Conservation (phyloP, 2,888 invertebrate species). For the Archips xylosteana region DNA sequence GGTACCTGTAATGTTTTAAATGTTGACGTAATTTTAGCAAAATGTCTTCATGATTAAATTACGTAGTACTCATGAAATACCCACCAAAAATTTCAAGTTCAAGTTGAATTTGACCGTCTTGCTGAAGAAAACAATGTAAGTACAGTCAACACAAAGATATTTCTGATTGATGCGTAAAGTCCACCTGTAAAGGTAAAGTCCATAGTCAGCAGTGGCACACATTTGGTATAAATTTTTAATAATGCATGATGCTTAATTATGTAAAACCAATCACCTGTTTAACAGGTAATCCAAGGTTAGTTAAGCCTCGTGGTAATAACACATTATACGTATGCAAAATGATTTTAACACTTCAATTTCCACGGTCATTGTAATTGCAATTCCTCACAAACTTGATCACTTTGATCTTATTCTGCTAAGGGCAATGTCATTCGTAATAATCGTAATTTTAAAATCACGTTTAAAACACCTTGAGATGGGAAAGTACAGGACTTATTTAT, state of each 20-base stretch:
- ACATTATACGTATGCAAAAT: background rate
- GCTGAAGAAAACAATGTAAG: no score
- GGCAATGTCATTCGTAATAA: slow-evolving; percentile 12
- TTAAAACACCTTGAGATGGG: slow-evolving; percentile 16
- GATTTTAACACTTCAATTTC: slow-evolving; percentile 12
- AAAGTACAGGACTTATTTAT: background rate
- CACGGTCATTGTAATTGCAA: slow-evolving; percentile 13
- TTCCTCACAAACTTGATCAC: slow-evolving; percentile 20
- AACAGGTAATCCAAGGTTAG: background rate
- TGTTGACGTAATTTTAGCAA: no score
- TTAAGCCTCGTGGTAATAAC: background rate
- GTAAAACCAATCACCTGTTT: background rate
- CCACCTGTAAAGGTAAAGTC: no score
- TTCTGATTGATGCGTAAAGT: no score
- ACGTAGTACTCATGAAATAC: no score
- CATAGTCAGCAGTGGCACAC: no score
- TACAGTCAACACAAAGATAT: no score
- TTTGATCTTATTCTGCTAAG: slow-evolving; percentile 23
- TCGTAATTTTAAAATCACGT: background rate
- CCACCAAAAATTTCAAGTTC: no score
- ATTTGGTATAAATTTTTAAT: no score
- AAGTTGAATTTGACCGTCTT: no score
- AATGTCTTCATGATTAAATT: no score
- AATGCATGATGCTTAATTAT: background rate
- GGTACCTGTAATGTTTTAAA: no score